Evolutionary conservation across 2,888 invertebrate genomes (phyloP).

Genomic region (Homarus gammarus): DNA sequence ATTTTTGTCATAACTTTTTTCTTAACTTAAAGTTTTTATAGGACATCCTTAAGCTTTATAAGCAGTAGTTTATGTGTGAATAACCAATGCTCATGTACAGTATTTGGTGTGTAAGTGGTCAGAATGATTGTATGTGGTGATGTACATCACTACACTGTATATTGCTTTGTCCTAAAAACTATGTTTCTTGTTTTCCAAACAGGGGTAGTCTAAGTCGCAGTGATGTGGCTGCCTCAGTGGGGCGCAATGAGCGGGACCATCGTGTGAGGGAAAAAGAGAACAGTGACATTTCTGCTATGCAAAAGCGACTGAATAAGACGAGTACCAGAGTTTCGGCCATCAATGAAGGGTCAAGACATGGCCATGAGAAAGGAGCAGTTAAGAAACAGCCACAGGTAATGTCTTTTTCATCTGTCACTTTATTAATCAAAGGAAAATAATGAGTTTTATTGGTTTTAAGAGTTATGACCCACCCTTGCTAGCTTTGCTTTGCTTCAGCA

Average conservation of each 20-base stretch:
- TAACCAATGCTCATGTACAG: too few species aligned
- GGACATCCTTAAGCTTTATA: neutral
- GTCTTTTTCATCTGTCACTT: neutral
- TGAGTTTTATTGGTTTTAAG: too few species aligned
- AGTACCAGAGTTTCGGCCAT: slow-evolving; percentile 55
- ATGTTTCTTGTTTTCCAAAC: neutral
- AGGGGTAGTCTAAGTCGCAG: slow-evolving; percentile 47
- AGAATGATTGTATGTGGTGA: too few species aligned
- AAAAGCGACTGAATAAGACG: slow-evolving; percentile 66
- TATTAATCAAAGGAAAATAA: too few species aligned
- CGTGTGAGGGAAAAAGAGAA: slow-evolving; percentile 47
- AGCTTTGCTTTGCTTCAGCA: too few species aligned
- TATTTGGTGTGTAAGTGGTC: too few species aligned
- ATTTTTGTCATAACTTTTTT: too few species aligned
- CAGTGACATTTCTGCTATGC: slow-evolving; percentile 66
- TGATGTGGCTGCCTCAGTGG: slow-evolving; percentile 22
- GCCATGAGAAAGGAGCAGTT: slow-evolving; percentile 70
- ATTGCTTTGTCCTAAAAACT: too few species aligned
- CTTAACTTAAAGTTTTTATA: too few species aligned
- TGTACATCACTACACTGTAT: too few species aligned
- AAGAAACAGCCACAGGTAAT: slow-evolving; percentile 72
- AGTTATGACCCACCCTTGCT: too few species aligned
- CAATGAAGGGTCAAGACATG: slow-evolving; percentile 60
- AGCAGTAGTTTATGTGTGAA: neutral
- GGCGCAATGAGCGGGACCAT: slow-evolving; percentile 34